Percentiles rank a stretch among this genome's conserved stretches.
Conservation (phyloP, 2,797 vertebrate species). For the Cynodonichthys magdalenae region DNA sequence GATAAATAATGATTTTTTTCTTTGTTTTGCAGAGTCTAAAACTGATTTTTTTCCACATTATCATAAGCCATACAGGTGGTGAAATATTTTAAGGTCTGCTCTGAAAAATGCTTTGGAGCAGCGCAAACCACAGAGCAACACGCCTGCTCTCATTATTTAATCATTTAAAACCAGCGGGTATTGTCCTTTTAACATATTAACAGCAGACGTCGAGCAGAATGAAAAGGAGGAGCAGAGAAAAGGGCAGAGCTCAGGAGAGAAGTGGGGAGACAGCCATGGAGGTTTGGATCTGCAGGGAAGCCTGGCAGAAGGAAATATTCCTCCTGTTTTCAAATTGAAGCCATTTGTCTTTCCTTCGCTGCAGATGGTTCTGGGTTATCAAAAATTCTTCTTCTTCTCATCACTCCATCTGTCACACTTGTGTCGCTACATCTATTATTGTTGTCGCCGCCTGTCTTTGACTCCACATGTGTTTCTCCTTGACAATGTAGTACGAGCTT, state of each 20-base stretch:
- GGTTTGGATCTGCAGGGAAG: constrained; percentile 37
- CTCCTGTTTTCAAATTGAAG: constrained; percentile 58
- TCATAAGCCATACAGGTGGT: neutral
- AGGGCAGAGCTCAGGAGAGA: constrained; percentile 23
- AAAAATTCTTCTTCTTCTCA: constrained; percentile 52
- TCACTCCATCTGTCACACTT: constrained; percentile 60
- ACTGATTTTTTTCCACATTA: neutral
- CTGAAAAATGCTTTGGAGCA: constrained; percentile 3
- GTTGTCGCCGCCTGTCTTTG: constrained; percentile 31
- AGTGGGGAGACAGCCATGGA: constrained; percentile 24
- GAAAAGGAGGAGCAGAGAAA: constrained; percentile 17
- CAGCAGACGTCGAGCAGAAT: constrained; percentile 9
- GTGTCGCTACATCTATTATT: constrained; percentile 58
- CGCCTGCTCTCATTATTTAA: constrained; percentile 8
- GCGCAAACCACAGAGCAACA: neutral
- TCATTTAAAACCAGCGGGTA: constrained; percentile 8
- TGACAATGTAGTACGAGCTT: neutral
- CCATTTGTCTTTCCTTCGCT: constrained; percentile 63
- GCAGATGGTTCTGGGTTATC: constrained; percentile 51
- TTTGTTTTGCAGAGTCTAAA: too few species aligned
- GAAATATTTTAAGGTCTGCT: constrained; percentile 14
- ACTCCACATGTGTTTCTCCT: constrained; percentile 27
- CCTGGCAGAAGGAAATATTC: constrained; percentile 41
- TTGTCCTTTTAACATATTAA: constrained; percentile 10
- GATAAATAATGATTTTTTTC: too few species aligned